A percentile compares a stretch with the other conserved stretches of the same genome.
Evolutionary conservation across 2,797 vertebrate species (phyloP).

Genomic region (Florisuga fusca): DNA sequence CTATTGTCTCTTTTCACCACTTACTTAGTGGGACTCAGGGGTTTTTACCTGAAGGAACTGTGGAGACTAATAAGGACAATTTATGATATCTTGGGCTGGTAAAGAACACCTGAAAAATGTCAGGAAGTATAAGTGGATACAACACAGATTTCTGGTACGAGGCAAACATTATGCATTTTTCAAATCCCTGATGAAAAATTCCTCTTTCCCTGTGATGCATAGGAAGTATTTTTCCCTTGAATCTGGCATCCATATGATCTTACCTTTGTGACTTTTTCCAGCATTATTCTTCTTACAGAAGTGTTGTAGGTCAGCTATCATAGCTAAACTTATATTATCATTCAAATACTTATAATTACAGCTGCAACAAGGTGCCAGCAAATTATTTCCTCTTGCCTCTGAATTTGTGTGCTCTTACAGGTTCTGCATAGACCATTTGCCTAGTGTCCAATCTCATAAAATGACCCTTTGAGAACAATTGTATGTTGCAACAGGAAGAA

Average conservation of each 20-base stretch:
- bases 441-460: background rate
- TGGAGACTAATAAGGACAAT: background rate
- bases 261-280: background rate
- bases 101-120: background rate
- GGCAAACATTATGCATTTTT: background rate
- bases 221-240: background rate
- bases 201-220: background rate
- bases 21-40: background rate
- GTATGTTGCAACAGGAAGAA: background rate
- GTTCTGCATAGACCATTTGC: background rate
- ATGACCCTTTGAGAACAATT: background rate
- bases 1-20: background rate
- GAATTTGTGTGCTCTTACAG: background rate
- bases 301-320: background rate
- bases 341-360: background rate
- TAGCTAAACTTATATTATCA: background rate
- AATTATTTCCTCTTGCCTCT: background rate
- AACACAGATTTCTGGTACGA: background rate
- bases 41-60: background rate
- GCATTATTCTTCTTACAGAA: background rate
- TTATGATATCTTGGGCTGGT: background rate
- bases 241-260: background rate
- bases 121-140: background rate
- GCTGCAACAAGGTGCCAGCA: background rate
- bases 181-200: background rate